A percentile compares a stretch with the other conserved stretches of the same genome.
Conservation (phyloP, 2,113 vertebrate genomes). For the Proterorhinus semilunaris region DNA sequence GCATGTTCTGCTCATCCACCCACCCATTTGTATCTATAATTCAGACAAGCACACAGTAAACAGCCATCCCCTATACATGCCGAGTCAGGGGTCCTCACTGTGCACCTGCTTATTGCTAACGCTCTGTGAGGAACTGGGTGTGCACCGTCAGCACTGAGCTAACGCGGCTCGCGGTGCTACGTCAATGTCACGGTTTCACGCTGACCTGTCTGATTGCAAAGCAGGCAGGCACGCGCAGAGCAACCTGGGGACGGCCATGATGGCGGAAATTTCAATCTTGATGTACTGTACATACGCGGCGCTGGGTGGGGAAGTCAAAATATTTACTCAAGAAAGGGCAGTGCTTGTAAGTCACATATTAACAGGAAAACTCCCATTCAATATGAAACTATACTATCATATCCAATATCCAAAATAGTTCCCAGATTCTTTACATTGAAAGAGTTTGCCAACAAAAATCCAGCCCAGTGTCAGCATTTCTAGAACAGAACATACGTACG, state of each 20-base stretch:
- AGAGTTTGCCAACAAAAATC: no score
- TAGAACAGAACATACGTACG: no score
- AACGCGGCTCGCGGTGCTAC: conserved; percentile 25
- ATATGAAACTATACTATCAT: no score
- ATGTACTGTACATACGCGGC: no score
- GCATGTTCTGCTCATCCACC: conserved; percentile 22
- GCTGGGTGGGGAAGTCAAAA: no score
- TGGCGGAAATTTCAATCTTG: background rate
- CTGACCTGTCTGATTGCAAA: conserved; percentile 20
- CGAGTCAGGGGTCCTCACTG: conserved; percentile 13
- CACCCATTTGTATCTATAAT: conserved; percentile 31
- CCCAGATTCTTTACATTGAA: no score
- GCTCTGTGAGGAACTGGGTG: conserved; percentile 9
- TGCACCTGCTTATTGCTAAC: conserved; percentile 15
- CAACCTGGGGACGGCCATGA: background rate
- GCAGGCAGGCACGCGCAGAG: background rate
- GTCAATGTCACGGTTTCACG: conserved; percentile 44
- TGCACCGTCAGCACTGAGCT: conserved; percentile 44
- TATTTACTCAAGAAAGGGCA: no score
- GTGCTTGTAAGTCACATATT: no score
- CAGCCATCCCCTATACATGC: conserved; percentile 13
- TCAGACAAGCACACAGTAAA: conserved; percentile 7
- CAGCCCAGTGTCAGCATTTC: no score
- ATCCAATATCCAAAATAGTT: no score
- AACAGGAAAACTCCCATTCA: no score